Evolutionary conservation across 1,140 invertebrate genomes (phyloP), one percentile per base, ranked within the genome.

Genomic region (Bombus ignitus): DNA sequence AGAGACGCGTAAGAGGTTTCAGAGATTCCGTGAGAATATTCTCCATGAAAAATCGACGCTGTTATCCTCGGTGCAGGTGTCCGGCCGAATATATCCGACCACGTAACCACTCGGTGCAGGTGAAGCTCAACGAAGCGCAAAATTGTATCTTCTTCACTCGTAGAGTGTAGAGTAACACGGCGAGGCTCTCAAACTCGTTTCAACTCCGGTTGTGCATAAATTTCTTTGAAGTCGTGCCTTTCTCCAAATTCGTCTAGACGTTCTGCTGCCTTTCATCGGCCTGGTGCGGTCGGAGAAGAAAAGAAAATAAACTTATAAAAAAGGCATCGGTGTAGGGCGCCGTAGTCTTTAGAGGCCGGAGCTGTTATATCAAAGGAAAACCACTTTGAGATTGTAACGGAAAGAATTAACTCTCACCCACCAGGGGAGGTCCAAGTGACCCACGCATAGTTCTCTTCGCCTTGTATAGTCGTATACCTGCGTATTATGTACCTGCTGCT

Each of bases 111-210:
- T 74, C 68, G 62, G 57, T 59, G 83, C 91, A 90, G 91, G 89
- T 91, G 91, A 90, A 92, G 83, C 57, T 88, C 90, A 89, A 71
- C 90, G 86, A 87, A 92, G 90, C 92, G 90, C 86, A 83, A 92
- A 92, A 93, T 93, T 90, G 86, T 87, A 91, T 86, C 88, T 88
- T 90, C 89, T 84, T 83, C 87, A 68, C 84, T 57, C 35, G 72
- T 85, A 83, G 57, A 85, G 87, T 62, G 83, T 85, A 83, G 57
- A 85, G 35, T 83, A 87, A 89, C 79, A 76, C 86, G 68, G 65
- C 25, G 39, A 15, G 37, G 80, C 79, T 79, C 81, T 89, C 85
- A 87, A 89, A 90, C 80, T 89, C 86, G 82, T 85, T 78, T 66
- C 68, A 79, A 81, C 81, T 75, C 57, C 35, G 78, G 53, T 73